Evolutionary conservation across 2,888 invertebrate genomes (phyloP).

Genomic region (Mesorhabditis belari): DNA sequence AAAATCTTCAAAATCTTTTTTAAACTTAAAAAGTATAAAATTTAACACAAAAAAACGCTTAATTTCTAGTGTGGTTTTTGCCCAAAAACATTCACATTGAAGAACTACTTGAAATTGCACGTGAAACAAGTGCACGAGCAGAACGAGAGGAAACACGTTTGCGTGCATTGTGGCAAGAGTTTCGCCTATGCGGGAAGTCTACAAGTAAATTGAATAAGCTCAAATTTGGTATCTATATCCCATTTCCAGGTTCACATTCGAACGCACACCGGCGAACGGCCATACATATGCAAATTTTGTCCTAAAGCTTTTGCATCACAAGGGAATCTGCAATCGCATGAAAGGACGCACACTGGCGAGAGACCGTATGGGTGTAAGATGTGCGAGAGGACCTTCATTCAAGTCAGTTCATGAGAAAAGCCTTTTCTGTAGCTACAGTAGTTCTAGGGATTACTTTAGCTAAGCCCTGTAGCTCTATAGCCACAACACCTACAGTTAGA

Average conservation of each 20-base stretch:
- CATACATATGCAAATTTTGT: conserved; percentile 47
- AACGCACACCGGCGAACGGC: conserved; percentile 52
- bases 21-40: background rate
- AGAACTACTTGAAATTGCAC: conserved; percentile 52
- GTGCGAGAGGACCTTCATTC: conserved; percentile 48
- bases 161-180: conserved; percentile 45
- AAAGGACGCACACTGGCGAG: conserved; percentile 51
- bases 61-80: conserved; percentile 46
- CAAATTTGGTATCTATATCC: background rate
- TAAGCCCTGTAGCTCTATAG: too few species aligned
- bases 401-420: too few species aligned
- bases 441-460: too few species aligned
- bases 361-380: conserved; percentile 42
- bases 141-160: conserved; percentile 46
- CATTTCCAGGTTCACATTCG: conserved; percentile 47
- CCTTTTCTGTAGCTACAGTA: too few species aligned
- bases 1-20: too few species aligned
- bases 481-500: too few species aligned
- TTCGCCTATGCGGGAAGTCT: conserved; percentile 53
- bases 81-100: conserved; percentile 51
- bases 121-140: conserved; percentile 52
- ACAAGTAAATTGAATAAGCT: conserved; percentile 25
- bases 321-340: conserved; percentile 52
- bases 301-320: conserved; percentile 52
- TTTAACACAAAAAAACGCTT: background rate